Evolutionary conservation across 1,140 invertebrate species (phyloP).

Genomic region (Liolophura sinensis): DNA sequence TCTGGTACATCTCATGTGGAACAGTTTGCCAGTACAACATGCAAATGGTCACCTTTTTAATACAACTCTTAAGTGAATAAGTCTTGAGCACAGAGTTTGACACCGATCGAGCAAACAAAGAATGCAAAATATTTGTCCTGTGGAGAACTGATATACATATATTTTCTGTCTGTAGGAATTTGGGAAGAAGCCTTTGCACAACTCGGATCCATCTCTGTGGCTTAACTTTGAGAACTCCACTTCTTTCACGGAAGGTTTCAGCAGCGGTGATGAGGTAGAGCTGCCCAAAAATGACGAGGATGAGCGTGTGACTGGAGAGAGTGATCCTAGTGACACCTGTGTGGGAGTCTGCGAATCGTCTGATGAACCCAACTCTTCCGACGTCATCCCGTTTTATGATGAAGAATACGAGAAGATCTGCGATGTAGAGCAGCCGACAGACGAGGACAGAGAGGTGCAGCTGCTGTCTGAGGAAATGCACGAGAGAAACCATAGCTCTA

Average conservation of each 20-base stretch:
- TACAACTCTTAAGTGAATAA: no score
- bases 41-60: no score
- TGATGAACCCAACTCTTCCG: slow-evolving; percentile 10
- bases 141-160: no score
- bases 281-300: no score
- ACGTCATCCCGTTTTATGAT: slow-evolving; percentile 23
- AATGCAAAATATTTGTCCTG: no score
- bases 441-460: neutral
- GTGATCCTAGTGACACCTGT: neutral
- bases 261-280: no score
- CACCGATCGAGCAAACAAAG: no score
- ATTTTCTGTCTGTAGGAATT: no score
- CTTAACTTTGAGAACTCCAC: neutral
- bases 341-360: neutral
- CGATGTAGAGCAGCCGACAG: slow-evolving; percentile 5
- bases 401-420: slow-evolving; percentile 26
- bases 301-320: neutral
- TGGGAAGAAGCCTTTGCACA: neutral
- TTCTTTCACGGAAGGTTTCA: no score
- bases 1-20: no score
- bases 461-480: neutral
- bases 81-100: no score
- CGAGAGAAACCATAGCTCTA: neutral
- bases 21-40: no score
- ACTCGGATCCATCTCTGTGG: neutral